Evolutionary conservation across 1,140 invertebrate genomes (phyloP).

Genomic region (Holcopasites calliopsidis): DNA sequence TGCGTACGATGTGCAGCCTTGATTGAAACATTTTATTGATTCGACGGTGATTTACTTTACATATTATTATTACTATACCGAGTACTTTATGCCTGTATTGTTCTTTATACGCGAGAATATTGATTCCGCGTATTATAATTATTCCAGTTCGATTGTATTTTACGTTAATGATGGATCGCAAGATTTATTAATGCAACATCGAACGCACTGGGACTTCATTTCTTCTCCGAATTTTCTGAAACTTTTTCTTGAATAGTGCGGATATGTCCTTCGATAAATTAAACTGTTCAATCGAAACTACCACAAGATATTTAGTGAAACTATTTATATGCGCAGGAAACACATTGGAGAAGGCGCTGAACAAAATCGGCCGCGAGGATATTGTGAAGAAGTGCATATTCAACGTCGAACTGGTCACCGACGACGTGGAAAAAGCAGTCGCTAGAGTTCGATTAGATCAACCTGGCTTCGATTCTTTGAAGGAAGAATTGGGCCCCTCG

Average conservation of each 20-base stretch:
- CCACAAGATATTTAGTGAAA: not conserved
- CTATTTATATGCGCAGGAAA: conserved; percentile 83
- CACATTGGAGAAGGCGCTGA: conserved; percentile 92
- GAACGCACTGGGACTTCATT: too few species aligned
- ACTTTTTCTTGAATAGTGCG: too few species aligned
- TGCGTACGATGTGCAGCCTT: not conserved
- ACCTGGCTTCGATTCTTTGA: conserved; percentile 87
- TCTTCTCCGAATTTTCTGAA: too few species aligned
- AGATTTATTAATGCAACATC: too few species aligned
- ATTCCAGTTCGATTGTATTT: not conserved
- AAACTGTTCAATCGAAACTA: not conserved
- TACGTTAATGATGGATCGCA: too few species aligned
- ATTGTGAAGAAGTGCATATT: conserved; percentile 95
- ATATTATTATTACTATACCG: too few species aligned
- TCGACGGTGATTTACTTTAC: not conserved
- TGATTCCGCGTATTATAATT: too few species aligned
- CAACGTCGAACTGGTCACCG: conserved; percentile 89
- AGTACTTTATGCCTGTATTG: too few species aligned
- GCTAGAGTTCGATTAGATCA: conserved; percentile 88
- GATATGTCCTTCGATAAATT: too few species aligned
- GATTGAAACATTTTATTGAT: not conserved
- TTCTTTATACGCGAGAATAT: too few species aligned
- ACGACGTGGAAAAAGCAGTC: conserved; percentile 89
- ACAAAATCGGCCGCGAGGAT: conserved; percentile 94
- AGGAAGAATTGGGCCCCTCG: conserved; percentile 86